Evolutionary conservation across 2,113 vertebrate genomes (phyloP).

Genomic region (Recurvirostra avosetta): DNA sequence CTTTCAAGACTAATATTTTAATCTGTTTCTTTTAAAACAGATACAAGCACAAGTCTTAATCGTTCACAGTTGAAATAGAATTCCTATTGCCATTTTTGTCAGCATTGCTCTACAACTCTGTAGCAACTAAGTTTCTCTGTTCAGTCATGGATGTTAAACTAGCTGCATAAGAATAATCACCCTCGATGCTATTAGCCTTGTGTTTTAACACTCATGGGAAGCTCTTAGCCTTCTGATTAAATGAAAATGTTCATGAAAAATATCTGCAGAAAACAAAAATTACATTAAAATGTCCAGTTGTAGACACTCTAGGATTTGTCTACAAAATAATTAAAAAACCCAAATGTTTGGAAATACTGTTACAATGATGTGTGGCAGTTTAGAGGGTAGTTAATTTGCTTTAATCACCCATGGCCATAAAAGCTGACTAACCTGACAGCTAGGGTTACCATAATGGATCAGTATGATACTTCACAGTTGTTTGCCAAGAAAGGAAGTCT

Average conservation of each 20-base stretch:
- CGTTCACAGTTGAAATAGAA: not conserved
- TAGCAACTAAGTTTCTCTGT: not conserved
- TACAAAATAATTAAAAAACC: not conserved
- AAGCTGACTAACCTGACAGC: not conserved
- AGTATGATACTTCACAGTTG: fast-evolving
- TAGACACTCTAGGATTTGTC: not conserved
- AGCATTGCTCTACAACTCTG: not conserved
- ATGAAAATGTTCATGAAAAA: not conserved
- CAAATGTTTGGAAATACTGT: not conserved
- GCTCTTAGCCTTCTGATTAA: not conserved
- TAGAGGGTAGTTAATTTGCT: not conserved
- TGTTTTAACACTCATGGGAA: not conserved
- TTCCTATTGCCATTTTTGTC: not conserved
- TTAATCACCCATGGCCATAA: not conserved
- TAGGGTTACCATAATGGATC: not conserved
- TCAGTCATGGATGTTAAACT: not conserved
- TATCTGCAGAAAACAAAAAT: not conserved
- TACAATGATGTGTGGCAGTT: not conserved
- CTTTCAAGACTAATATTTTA: not conserved
- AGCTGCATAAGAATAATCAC: not conserved
- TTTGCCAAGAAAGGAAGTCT: not conserved
- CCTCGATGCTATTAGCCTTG: not conserved
- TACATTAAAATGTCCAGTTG: not conserved
- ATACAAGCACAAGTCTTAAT: not conserved
- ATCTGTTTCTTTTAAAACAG: not conserved